Percentiles rank a stretch among this genome's conserved stretches.
These are phyloP conservation scores for Hippasteria phrygiana DNA, from an alignment of 53 echinoderm and acorn worm species.

Conservation along the genomic window DNA sequence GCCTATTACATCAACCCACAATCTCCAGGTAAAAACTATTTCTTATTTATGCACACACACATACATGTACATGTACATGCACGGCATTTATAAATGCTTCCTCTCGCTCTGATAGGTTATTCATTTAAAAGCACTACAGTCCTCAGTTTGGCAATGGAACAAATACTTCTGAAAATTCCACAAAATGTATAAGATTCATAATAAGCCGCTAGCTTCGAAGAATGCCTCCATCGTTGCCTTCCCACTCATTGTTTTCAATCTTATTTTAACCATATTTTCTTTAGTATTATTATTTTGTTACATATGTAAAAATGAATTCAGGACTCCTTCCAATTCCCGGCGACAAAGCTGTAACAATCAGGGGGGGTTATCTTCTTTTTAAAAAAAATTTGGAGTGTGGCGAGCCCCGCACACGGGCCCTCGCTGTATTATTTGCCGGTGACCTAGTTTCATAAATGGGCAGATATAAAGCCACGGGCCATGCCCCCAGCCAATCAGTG, in stretches of 20 bases:
- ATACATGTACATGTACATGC: not conserved
- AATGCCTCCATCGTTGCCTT: no score
- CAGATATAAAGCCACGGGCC: not conserved
- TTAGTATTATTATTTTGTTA: no score
- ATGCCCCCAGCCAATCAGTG: not conserved
- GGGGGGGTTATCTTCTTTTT: not conserved
- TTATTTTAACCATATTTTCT: no score
- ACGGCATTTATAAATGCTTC: not conserved
- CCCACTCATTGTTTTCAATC: no score
- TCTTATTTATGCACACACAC: no score
- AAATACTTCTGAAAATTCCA: not conserved
- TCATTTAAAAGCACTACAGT: not conserved
- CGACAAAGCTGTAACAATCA: no score
- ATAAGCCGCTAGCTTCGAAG: no score
- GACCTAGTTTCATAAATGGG: constrained; percentile 39
- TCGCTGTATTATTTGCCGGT: constrained; percentile 16
- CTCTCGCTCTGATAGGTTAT: not conserved
- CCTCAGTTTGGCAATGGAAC: not conserved
- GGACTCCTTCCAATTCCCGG: no score
- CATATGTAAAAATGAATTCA: no score
- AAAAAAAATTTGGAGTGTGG: not conserved
- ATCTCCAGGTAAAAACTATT: no score
- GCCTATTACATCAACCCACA: no score
- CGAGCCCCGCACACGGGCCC: not conserved
- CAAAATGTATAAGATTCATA: not conserved